Base-by-base conservation (phyloP, 2,888 invertebrate species). In the Synergus laeviventris region DNA sequence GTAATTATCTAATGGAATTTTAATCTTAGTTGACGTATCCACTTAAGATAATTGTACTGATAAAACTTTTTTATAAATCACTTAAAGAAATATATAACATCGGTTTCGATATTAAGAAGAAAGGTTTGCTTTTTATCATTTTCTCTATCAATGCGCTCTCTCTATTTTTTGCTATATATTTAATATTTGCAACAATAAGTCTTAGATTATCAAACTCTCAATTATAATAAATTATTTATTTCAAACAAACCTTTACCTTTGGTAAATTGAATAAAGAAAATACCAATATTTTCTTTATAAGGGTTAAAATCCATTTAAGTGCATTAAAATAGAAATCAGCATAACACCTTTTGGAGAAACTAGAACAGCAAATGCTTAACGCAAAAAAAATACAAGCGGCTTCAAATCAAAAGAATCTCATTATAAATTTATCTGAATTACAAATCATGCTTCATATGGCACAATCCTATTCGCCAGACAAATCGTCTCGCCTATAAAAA, bases 351-450 rank as follows among this genome's bases (percentile, higher is more conserved):
- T 49, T 31, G 38, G 2, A 42, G 60, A 42, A 73, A 61, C 56
- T 45, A 21, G 38, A 74, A 60, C 64, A 54, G 24, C 16, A 49
- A 49, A 62, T 74, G 60, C 1, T 49, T 14, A 18, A 42, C 3
- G 45, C 11, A 64, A 36, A 62, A 62, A 49, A 45, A 16, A 74
- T 11, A 24, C 42, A 16, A 38, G 42, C 60, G 59, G 60, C 59
- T 74, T 74, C n/a, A 74, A 60, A 60, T 60, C 74, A 60, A 62
- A 42, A 61, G 74, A 62, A 74, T 62, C 24, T 62, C 54, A 62
- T 62, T 74, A 66, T 3, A 66, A 66, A 45, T 31, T 42, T 66
- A 66, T 66, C 66, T 42, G 66, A 66, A 66, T 66, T 24, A 66
- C 66, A 66, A 24, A 66, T 66, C 12, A 31, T 42, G 45, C 21